phyloP scores from a whole-genome alignment of 2,888 invertebrate genomes.

The Lasioglossum morio region DNA sequence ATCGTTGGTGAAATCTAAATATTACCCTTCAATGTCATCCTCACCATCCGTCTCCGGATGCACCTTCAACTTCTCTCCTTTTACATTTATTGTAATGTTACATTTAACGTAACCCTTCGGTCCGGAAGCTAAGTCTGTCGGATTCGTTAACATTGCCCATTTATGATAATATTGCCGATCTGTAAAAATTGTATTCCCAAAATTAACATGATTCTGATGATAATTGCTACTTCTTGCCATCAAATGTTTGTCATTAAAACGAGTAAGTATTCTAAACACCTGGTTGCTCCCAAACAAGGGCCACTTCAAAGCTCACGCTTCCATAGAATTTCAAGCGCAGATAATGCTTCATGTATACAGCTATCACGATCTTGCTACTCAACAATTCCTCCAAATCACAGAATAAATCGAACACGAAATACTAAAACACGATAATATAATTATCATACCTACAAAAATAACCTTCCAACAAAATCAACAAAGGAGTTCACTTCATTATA shows the following conservation, averaged over 20 bases:
- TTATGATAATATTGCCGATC: slow-evolving; percentile 94
- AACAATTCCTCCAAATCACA: slow-evolving; percentile 87
- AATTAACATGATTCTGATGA: background rate
- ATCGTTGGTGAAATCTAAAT: background rate
- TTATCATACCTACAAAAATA: background rate
- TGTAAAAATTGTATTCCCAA: slow-evolving; percentile 69
- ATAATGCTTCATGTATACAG: slow-evolving; percentile 84
- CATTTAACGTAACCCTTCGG: slow-evolving; percentile 92
- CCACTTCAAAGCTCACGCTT: slow-evolving; percentile 88
- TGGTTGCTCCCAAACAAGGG: slow-evolving; percentile 90
- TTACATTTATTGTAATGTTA: slow-evolving; percentile 90
- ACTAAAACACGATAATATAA: slow-evolving; percentile 84
- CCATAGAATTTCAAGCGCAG: slow-evolving; percentile 85
- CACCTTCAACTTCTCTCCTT: slow-evolving; percentile 88
- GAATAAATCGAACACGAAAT: slow-evolving; percentile 89
- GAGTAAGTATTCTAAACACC: slow-evolving; percentile 82
- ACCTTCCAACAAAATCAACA: background rate
- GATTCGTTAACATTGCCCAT: slow-evolving; percentile 92
- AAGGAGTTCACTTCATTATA: slow-evolving; percentile 88
- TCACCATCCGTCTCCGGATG: slow-evolving; percentile 86
- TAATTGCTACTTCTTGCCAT: background rate
- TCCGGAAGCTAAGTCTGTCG: slow-evolving; percentile 86
- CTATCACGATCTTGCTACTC: slow-evolving; percentile 87
- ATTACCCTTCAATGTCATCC: slow-evolving; percentile 90
- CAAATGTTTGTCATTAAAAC: background rate